These are phyloP conservation scores for Sisor rabdophorus DNA, from an alignment of 2,113 vertebrate genomes.

Conservation along the genomic window DNA sequence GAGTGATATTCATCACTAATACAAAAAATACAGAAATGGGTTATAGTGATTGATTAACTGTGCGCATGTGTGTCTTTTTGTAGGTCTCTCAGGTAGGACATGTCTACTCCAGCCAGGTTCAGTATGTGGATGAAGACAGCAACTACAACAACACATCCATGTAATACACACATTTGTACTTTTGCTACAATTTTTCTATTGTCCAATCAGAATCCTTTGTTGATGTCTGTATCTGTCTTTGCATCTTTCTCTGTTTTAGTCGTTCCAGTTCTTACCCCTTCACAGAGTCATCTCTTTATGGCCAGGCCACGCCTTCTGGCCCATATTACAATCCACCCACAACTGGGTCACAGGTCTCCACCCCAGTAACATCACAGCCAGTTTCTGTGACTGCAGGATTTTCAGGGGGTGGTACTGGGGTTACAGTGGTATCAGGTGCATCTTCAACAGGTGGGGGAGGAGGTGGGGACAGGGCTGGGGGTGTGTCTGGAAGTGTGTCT, in stretches of 20 bases:
- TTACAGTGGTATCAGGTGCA: slow-evolving; percentile 51
- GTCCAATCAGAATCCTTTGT: neutral
- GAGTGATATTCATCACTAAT: neutral
- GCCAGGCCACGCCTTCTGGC: slow-evolving; percentile 70
- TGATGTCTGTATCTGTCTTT: neutral
- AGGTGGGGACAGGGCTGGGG: slow-evolving; percentile 21
- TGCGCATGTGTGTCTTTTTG: slow-evolving; percentile 38
- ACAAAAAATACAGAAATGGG: neutral
- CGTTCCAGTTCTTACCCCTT: slow-evolving; percentile 79
- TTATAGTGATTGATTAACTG: neutral
- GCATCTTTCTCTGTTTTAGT: slow-evolving; percentile 54
- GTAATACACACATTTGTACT: slow-evolving; percentile 63
- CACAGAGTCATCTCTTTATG: slow-evolving; percentile 79
- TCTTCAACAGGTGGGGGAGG: slow-evolving; percentile 2
- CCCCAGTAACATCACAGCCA: slow-evolving; percentile 72
- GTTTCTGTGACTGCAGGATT: slow-evolving; percentile 65
- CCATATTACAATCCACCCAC: slow-evolving; percentile 77
- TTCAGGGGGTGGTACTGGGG: slow-evolving; percentile 37
- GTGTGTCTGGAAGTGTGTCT: slow-evolving; percentile 18
- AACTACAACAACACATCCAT: slow-evolving; percentile 77
- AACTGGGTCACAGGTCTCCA: slow-evolving; percentile 69
- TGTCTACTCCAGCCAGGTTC: slow-evolving; percentile 81
- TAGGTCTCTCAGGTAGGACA: slow-evolving; percentile 68
- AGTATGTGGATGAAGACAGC: slow-evolving; percentile 83
- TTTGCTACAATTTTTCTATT: neutral